phyloP scores from a whole-genome alignment of 1,140 invertebrate genomes.

The Drosophila azteca region DNA sequence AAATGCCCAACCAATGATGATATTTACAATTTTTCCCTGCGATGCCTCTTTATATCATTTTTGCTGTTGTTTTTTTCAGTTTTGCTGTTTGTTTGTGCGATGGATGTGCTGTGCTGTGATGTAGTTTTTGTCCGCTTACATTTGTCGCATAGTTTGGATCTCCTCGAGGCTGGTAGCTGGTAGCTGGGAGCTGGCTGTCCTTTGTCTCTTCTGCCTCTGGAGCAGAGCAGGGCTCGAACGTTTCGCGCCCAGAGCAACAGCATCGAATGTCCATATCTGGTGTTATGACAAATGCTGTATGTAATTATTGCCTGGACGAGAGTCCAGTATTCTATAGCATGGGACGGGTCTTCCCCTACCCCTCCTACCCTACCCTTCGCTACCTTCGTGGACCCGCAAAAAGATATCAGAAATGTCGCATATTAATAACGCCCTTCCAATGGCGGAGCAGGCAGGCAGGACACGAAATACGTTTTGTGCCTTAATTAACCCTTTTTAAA shows the following conservation, averaged over 20 bases:
- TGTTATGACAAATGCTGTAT: constrained; percentile 83
- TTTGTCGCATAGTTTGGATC: constrained; percentile 73
- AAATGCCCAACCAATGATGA: constrained; percentile 76
- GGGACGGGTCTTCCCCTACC: no score
- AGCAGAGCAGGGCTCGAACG: constrained; percentile 43
- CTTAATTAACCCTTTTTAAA: constrained; percentile 84
- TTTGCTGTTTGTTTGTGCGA: background rate
- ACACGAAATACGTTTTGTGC: constrained; percentile 68
- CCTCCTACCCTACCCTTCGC: no score
- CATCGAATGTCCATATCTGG: constrained; percentile 79
- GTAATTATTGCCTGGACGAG: constrained; percentile 73
- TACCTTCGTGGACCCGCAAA: constrained; percentile 34
- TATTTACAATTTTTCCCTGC: constrained; percentile 72
- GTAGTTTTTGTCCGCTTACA: constrained; percentile 50
- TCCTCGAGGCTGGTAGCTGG: constrained; percentile 26
- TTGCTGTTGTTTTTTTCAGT: constrained; percentile 5
- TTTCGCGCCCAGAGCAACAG: constrained; percentile 56
- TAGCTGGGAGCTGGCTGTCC: background rate
- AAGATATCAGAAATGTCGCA: constrained; percentile 82
- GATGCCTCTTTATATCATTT: constrained; percentile 35
- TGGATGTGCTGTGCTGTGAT: background rate
- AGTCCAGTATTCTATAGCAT: no score
- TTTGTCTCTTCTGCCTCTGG: background rate
- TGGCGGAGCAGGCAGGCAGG: constrained; percentile 29
- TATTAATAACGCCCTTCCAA: constrained; percentile 75